Evolutionary conservation across 2,888 invertebrate species (phyloP).

Genomic region (Cryptocephalus moraei): DNA sequence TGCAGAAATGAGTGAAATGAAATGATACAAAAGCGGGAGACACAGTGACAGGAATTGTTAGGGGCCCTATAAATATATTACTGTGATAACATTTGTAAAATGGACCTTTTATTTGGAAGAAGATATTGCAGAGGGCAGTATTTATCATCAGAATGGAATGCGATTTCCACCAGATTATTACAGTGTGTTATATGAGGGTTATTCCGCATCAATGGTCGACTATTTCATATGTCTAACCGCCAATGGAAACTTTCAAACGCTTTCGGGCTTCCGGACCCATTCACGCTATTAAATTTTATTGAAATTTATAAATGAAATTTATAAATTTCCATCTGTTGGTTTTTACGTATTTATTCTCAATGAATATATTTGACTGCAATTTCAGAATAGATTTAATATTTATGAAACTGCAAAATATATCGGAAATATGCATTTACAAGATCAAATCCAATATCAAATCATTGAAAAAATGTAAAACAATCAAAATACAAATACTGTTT

Average conservation of each 20-base stretch:
- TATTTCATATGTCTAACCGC: constrained; percentile 30
- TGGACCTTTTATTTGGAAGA: constrained; percentile 39
- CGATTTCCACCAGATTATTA: constrained; percentile 29
- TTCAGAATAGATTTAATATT: too few relatives aligned
- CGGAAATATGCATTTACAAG: too few relatives aligned
- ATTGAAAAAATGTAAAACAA: too few relatives aligned
- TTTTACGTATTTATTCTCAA: too few relatives aligned
- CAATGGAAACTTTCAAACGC: constrained; percentile 16
- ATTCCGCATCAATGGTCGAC: constrained; percentile 28
- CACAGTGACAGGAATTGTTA: constrained; percentile 21
- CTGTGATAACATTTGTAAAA: constrained; percentile 41
- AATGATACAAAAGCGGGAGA: constrained; percentile 17
- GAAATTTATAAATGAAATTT: too few relatives aligned
- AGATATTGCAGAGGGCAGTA: constrained; percentile 35
- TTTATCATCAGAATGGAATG: constrained; percentile 38
- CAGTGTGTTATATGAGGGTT: constrained; percentile 17
- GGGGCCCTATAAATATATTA: constrained; percentile 38
- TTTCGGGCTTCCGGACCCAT: too few relatives aligned
- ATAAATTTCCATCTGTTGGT: too few relatives aligned
- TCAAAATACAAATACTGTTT: too few relatives aligned
- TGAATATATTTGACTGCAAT: too few relatives aligned
- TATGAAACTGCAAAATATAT: too few relatives aligned
- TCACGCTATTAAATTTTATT: too few relatives aligned
- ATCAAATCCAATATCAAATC: too few relatives aligned
- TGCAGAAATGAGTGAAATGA: constrained; percentile 40